A percentile compares a stretch with the other conserved stretches of the same genome.
Conservation (phyloP, 2,797 vertebrate genomes). For the Diglossa cyanea region DNA sequence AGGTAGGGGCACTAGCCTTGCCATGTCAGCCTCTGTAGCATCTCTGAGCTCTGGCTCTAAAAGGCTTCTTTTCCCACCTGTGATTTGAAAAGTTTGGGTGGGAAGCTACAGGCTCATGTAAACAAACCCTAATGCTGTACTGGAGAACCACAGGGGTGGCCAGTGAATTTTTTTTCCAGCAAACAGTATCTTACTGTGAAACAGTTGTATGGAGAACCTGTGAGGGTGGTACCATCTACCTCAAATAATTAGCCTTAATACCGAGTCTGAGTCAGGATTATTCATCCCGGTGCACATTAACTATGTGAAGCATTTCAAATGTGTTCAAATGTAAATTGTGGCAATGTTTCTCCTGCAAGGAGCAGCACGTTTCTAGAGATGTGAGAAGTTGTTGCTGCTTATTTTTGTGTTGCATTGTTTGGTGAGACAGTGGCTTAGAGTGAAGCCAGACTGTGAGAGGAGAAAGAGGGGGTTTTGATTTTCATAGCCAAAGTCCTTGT, state of each 20-base stretch:
- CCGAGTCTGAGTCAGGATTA: neutral
- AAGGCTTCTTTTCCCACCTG: neutral
- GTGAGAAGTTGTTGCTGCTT: neutral
- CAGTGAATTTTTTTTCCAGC: neutral
- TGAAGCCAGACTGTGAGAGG: neutral
- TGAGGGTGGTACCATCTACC: neutral
- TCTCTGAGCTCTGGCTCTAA: neutral
- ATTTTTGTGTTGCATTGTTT: neutral
- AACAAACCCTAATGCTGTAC: neutral
- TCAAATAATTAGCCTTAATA: neutral
- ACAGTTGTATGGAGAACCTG: neutral
- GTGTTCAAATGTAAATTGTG: neutral
- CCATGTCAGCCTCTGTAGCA: neutral
- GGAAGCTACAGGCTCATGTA: neutral
- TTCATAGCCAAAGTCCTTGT: neutral
- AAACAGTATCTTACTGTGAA: neutral
- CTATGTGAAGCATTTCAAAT: neutral
- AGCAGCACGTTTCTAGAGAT: neutral
- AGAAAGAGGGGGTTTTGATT: neutral
- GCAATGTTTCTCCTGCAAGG: neutral
- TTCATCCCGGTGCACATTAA: neutral
- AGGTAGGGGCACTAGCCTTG: constrained; percentile 73
- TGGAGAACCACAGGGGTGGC: neutral
- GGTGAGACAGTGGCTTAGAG: neutral
- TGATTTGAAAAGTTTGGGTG: neutral